A percentile compares a stretch with the other conserved stretches of the same genome.
These are phyloP conservation scores for Julus scandinavius DNA, from an alignment of 2,888 invertebrate species.

Conservation along the genomic window DNA sequence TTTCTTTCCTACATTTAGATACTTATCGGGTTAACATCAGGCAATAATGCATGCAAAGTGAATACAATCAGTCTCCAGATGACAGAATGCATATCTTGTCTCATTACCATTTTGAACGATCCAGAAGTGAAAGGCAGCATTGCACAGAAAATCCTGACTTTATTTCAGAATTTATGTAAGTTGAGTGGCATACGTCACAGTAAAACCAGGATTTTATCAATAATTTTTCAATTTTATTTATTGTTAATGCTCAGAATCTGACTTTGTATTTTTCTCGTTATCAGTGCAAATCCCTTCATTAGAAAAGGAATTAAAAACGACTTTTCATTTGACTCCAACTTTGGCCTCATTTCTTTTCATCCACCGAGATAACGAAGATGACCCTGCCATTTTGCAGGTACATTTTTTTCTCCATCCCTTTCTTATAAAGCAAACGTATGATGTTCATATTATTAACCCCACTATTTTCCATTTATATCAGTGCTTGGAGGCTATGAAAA, in stretches of 20 bases:
- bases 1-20: background rate
- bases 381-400: conserved; percentile 22
- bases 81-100: conserved; percentile 48
- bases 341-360: conserved; percentile 41
- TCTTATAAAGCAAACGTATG: background rate
- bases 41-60: background rate
- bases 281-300: conserved; percentile 1
- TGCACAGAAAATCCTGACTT: conserved; percentile 19
- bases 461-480: background rate
- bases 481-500: conserved; percentile 37
- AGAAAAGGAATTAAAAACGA: conserved; percentile 35
- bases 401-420: background rate
- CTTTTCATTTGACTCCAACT: conserved; percentile 20
- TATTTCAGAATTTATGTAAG: conserved; percentile 41
- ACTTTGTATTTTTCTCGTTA: background rate
- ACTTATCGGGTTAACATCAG: conserved; percentile 24
- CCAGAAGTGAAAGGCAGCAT: background rate
- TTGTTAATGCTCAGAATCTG: no score
- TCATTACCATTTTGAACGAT: conserved; percentile 20
- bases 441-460: background rate
- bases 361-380: conserved; percentile 27
- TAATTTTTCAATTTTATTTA: no score
- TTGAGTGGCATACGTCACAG: background rate
- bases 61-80: background rate
- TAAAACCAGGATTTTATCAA: no score